Evolutionary conservation across 1,140 invertebrate genomes (phyloP).

Genomic region (Liolophura sinensis): DNA sequence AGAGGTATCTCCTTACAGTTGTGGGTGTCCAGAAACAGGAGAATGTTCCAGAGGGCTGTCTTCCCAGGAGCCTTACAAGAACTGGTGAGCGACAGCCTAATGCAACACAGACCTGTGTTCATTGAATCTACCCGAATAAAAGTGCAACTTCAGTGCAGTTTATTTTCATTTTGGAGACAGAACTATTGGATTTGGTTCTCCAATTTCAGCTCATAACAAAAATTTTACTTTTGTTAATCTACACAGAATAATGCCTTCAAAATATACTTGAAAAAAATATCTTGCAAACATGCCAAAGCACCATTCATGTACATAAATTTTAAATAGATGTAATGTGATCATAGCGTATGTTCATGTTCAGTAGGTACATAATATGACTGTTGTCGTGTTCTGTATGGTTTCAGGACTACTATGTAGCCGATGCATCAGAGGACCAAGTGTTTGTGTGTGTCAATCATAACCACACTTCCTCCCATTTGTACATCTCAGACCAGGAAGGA

Average conservation of each 20-base stretch:
- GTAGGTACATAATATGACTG: too few relatives aligned
- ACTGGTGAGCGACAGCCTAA: conserved; percentile 44
- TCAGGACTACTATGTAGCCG: conserved; percentile 79
- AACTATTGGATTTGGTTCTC: too few relatives aligned
- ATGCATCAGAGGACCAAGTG: conserved; percentile 76
- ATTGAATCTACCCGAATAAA: too few relatives aligned
- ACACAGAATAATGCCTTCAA: too few relatives aligned
- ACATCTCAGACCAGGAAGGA: conserved; percentile 62
- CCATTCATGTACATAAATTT: background rate
- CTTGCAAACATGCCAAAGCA: too few relatives aligned
- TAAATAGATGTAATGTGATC: too few relatives aligned
- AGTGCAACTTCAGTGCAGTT: too few relatives aligned
- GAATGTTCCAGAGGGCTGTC: conserved; percentile 71
- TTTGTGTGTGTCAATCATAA: conserved; percentile 84
- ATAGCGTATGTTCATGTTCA: too few relatives aligned
- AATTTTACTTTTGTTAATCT: too few relatives aligned
- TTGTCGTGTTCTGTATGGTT: conserved; percentile 6
- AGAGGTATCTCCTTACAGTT: conserved; percentile 66
- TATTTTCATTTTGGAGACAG: too few relatives aligned
- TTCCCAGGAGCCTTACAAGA: conserved; percentile 72
- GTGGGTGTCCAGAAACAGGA: conserved; percentile 75
- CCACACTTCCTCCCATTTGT: conserved; percentile 74
- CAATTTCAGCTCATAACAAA: too few relatives aligned
- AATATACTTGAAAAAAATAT: too few relatives aligned
- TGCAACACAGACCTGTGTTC: background rate